These are phyloP conservation scores for Ladona fulva DNA, from an alignment of 1,140 invertebrate species.

Conservation along the genomic window DNA sequence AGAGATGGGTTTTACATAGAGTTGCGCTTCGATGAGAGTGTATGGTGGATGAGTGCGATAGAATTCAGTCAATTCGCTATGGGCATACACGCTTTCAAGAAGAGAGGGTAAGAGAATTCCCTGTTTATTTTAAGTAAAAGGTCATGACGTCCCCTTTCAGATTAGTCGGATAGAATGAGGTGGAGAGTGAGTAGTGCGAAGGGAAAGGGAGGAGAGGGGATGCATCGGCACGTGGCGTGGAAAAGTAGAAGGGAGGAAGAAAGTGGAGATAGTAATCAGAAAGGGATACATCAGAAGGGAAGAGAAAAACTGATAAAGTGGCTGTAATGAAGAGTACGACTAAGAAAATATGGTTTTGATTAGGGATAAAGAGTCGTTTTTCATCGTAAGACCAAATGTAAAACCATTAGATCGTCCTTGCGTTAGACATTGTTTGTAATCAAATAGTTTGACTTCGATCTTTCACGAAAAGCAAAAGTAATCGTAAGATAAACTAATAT, in stretches of 20 bases:
- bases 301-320: background rate
- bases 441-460: too few relatives aligned
- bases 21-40: too few relatives aligned
- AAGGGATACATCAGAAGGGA: background rate
- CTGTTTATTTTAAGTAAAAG: conserved; percentile 7
- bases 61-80: too few relatives aligned
- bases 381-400: too few relatives aligned
- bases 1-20: too few relatives aligned
- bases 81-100: background rate
- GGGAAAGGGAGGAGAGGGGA: background rate
- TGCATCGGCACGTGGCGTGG: background rate
- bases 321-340: background rate
- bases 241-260: background rate
- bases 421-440: too few relatives aligned
- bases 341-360: too few relatives aligned
- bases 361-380: too few relatives aligned
- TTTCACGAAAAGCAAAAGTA: too few relatives aligned
- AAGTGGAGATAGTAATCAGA: background rate
- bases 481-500: too few relatives aligned
- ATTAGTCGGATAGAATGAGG: conserved; percentile 5
- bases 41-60: too few relatives aligned
- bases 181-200: background rate
- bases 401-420: too few relatives aligned
- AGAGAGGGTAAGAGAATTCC: background rate
- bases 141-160: conserved; percentile 6